A percentile compares a stretch with the other conserved stretches of the same genome.
Conservation (phyloP, 1,140 invertebrate species). For the Gryllus bimaculatus region DNA sequence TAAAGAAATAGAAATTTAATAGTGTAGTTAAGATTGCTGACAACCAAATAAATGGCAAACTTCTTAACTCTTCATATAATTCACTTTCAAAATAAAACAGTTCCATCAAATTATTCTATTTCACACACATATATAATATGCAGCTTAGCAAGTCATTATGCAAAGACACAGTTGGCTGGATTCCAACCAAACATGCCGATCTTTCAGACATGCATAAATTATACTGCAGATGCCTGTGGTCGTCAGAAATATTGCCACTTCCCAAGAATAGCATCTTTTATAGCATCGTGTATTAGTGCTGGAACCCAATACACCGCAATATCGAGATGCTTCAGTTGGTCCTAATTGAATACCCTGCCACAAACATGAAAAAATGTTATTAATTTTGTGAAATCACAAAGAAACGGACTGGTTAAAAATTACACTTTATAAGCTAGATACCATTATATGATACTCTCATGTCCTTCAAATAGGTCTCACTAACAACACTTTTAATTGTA, state of each 20-base stretch:
- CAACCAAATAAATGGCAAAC: background rate
- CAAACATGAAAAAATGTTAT: slow-evolving; percentile 27
- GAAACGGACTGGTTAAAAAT: background rate
- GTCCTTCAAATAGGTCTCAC: slow-evolving; percentile 79
- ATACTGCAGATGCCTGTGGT: background rate
- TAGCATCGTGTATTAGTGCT: slow-evolving; percentile 79
- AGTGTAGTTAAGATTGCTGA: background rate
- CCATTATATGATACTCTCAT: slow-evolving; percentile 93
- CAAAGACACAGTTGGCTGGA: background rate
- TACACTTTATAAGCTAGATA: slow-evolving; percentile 35
- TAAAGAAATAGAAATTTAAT: background rate
- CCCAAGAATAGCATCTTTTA: slow-evolving; percentile 83
- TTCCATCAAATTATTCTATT: background rate
- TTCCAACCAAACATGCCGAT: background rate
- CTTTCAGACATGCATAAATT: background rate
- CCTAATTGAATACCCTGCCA: slow-evolving; percentile 73
- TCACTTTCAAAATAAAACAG: background rate
- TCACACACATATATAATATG: background rate
- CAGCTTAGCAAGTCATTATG: background rate
- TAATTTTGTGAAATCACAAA: background rate
- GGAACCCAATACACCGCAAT: slow-evolving; percentile 96
- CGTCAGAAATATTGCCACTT: slow-evolving; percentile 75
- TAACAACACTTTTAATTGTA: slow-evolving; percentile 75
- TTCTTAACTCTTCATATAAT: background rate
- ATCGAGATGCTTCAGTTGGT: slow-evolving; percentile 77